Evolutionary conservation across 2,888 invertebrate species (phyloP).

Genomic region (Mythimna pallens): DNA sequence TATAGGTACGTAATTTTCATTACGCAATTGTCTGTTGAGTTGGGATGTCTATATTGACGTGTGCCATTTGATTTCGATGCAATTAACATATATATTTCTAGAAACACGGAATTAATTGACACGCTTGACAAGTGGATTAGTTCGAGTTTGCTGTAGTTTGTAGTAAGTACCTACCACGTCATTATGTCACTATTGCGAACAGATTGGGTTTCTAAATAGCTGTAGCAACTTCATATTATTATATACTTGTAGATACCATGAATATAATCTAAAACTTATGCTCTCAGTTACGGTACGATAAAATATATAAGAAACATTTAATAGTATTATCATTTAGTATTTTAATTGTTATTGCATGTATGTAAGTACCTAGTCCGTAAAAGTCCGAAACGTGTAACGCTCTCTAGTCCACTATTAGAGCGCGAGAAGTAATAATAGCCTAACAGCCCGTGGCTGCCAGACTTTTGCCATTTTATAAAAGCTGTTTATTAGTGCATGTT

Average conservation of each 20-base stretch:
- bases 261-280: background rate
- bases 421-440: no score
- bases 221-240: background rate
- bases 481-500: no score
- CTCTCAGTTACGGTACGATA: background rate
- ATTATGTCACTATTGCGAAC: background rate
- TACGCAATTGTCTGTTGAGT: background rate
- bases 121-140: conserved; percentile 4
- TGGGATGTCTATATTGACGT: background rate
- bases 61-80: background rate
- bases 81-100: background rate
- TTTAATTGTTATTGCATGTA: no score
- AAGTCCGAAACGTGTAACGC: no score
- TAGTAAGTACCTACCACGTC: background rate
- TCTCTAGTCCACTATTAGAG: no score
- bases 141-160: background rate
- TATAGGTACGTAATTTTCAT: background rate
- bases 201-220: background rate
- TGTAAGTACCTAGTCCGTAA: no score
- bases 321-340: no score
- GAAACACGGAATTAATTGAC: background rate
- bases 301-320: no score
- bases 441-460: no score
- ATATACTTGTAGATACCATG: no score
- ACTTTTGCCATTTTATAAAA: no score